Evolutionary conservation across 2,113 vertebrate species (phyloP).

Genomic region (Microcebus murinus): DNA sequence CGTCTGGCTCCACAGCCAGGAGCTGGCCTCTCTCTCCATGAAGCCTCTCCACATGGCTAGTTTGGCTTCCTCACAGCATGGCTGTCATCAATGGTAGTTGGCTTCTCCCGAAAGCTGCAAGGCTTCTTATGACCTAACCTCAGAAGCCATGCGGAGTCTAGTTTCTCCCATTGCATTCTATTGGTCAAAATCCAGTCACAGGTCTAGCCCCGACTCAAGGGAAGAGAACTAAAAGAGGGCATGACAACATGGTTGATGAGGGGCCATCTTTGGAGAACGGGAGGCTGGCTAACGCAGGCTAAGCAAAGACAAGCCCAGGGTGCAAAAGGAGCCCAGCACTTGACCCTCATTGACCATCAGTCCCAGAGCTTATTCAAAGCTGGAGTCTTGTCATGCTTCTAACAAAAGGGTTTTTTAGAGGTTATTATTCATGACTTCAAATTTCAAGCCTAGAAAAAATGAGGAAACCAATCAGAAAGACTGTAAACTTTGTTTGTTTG

Average conservation of each 20-base stretch:
- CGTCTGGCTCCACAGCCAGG: not conserved
- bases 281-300: not conserved
- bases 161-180: not conserved
- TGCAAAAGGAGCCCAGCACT: not conserved
- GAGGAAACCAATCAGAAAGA: not conserved
- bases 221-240: rapidly evolving
- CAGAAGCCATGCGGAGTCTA: not conserved
- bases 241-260: not conserved
- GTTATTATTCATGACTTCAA: not conserved
- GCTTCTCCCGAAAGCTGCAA: not conserved
- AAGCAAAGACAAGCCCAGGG: not conserved
- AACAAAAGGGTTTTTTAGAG: not conserved
- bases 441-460: not conserved
- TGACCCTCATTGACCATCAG: not conserved
- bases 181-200: rapidly evolving
- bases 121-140: not conserved
- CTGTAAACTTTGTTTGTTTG: not conserved
- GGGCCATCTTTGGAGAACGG: not conserved
- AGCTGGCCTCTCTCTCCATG: not conserved
- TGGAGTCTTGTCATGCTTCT: not conserved
- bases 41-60: not conserved
- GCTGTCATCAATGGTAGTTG: not conserved
- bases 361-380: not conserved
- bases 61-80: not conserved
- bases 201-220: not conserved